Conservation (phyloP, 2,797 vertebrate species). For the Aulostomus chinensis region DNA sequence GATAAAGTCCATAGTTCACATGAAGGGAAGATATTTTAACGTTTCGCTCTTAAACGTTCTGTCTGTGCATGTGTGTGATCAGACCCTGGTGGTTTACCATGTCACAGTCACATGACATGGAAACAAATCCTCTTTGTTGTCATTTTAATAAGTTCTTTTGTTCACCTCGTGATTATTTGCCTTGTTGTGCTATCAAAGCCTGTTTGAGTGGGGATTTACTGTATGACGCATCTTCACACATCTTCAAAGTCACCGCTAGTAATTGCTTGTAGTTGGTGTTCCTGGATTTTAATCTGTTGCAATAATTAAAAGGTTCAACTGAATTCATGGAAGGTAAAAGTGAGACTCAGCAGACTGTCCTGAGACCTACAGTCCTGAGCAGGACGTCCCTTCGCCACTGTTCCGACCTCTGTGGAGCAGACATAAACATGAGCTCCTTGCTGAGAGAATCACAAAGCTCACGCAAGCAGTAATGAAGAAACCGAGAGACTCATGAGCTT, state of each 20-base stretch:
- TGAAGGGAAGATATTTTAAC: too few species aligned
- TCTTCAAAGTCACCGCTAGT: neutral
- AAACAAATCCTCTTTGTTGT: too few species aligned
- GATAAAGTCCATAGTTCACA: too few species aligned
- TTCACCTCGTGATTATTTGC: neutral
- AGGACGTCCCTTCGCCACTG: neutral
- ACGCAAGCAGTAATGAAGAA: slow-evolving; percentile 4
- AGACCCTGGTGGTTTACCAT: too few species aligned
- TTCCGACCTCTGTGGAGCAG: too few species aligned
- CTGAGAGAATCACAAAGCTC: slow-evolving; percentile 7
- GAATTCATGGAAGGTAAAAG: neutral
- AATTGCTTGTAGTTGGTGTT: neutral
- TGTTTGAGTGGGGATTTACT: neutral
- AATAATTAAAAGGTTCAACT: neutral
- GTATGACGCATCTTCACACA: too few species aligned
- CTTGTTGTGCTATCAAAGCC: neutral
- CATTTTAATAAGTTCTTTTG: too few species aligned
- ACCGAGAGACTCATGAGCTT: slow-evolving; percentile 22
- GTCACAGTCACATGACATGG: too few species aligned
- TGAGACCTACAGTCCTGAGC: neutral
- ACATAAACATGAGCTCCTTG: too few species aligned
- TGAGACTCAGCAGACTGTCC: neutral
- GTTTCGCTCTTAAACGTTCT: too few species aligned
- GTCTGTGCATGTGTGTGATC: too few species aligned
- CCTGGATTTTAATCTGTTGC: neutral